Evolutionary conservation across 2,113 vertebrate genomes (phyloP).

Genomic region (Equus przewalskii): DNA sequence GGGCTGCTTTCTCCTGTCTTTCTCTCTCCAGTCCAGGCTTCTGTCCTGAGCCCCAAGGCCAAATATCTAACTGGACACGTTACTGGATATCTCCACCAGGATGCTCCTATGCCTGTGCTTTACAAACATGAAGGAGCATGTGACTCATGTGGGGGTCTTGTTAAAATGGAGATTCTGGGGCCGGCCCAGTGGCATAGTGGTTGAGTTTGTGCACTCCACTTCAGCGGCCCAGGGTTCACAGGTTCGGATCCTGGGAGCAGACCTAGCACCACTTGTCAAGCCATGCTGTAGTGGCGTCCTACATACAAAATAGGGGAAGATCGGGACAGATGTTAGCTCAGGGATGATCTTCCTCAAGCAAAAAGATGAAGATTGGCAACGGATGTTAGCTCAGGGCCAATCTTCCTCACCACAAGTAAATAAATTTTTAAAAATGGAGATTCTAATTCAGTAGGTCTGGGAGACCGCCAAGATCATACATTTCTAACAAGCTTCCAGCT

Average conservation of each 20-base stretch:
- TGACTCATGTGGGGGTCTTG: conserved; percentile 8
- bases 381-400: no score
- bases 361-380: no score
- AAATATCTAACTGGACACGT: not conserved
- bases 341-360: no score
- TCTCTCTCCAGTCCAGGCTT: not conserved
- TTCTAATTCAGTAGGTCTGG: conserved; percentile 20
- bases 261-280: no score
- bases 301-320: no score
- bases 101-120: not conserved
- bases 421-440: not conserved
- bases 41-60: not conserved
- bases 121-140: not conserved
- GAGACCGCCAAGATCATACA: not conserved
- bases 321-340: no score
- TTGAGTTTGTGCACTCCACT: no score
- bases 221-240: no score
- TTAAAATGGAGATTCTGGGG: conserved; percentile 35
- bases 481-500: not conserved
- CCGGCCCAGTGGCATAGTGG: no score
- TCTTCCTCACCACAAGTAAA: no score
- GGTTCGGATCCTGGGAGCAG: no score
- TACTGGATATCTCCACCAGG: not conserved
- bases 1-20: not conserved
- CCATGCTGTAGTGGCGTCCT: no score